Base-by-base conservation (phyloP, 2,797 vertebrate species). In the Melanotaenia nigrans region DNA sequence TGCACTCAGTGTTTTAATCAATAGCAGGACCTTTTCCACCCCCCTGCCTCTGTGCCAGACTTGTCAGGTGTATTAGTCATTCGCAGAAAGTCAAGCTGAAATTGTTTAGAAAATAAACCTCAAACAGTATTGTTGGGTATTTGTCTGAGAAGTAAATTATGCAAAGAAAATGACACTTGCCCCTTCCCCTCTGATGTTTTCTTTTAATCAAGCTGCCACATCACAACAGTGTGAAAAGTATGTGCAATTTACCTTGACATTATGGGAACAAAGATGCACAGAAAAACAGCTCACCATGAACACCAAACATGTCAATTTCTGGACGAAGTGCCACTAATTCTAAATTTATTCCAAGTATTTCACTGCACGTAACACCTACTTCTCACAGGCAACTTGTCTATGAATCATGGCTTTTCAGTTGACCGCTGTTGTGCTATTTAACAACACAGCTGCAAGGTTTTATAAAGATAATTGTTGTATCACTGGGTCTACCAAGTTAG, bases 1-100 rank as follows among this genome's bases (percentile, higher is more conserved):
- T 87, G 79, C 77, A 73, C 82, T 86, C 75, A 60, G 78, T 61
- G 16, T 78, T 91, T 89, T 86, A 88, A 91, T 93, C 90, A 88
- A 90, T 86, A 86, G 67, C 62, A 0, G 42, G 67, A 79, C 85
- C 75, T 75, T 86, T 89, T 84, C 83, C 54, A 58, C 58, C 77
- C 56, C 72, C 69, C 75, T 13, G 20, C 81, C 78, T 85, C 51
- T 11, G 24, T 80, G 85, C 85, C 88, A 74, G 78, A 65, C 73
- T 66, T 5, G 68, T 86, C 82, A 61, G 80, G 71, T 86, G 90
- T 88, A 87, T 89, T 87, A 83, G 84, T 88, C 84, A 85, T 91
- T 85, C 77, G 65, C 36, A 75, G 65, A 79, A 86, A 84, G 75
- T 86, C 75, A 83, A 69, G 66, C 75, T 81, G 77, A 87, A 87